These are phyloP conservation scores for Sciurus carolinensis DNA, from an alignment of 2,797 vertebrate species.

Conservation along the genomic window DNA sequence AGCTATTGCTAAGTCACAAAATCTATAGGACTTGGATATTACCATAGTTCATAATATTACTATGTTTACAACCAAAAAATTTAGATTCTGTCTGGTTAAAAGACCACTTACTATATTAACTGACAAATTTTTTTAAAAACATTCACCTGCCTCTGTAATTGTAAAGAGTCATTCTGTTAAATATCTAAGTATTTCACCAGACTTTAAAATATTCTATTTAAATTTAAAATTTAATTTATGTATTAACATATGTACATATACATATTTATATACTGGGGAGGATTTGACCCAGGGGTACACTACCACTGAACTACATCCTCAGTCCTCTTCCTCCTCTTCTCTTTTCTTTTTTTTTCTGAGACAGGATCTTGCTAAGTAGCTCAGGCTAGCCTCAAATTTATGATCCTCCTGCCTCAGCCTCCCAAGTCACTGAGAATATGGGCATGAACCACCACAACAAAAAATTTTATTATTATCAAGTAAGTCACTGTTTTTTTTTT, in stretches of 20 bases:
- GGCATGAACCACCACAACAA: too few species aligned
- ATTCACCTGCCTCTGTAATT: background rate
- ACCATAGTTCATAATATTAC: background rate
- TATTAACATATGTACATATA: too few species aligned
- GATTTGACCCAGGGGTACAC: too few species aligned
- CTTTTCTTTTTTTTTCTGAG: too few species aligned
- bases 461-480: constrained; percentile 30
- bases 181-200: background rate
- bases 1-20: constrained; percentile 25
- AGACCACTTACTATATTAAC: constrained; percentile 26
- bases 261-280: too few species aligned
- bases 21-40: background rate
- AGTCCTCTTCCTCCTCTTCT: too few species aligned
- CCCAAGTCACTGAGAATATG: too few species aligned
- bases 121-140: constrained; percentile 18
- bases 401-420: too few species aligned
- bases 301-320: too few species aligned
- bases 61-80: background rate
- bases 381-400: too few species aligned
- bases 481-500: background rate
- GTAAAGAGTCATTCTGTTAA: background rate
- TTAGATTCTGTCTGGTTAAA: constrained; percentile 15
- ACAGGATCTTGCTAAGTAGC: too few species aligned
- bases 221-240: too few species aligned
- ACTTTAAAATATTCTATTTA: constrained; percentile 40